These are phyloP conservation scores for Coreoperca whiteheadi DNA, from an alignment of 2,113 vertebrate genomes.

Conservation along the genomic window DNA sequence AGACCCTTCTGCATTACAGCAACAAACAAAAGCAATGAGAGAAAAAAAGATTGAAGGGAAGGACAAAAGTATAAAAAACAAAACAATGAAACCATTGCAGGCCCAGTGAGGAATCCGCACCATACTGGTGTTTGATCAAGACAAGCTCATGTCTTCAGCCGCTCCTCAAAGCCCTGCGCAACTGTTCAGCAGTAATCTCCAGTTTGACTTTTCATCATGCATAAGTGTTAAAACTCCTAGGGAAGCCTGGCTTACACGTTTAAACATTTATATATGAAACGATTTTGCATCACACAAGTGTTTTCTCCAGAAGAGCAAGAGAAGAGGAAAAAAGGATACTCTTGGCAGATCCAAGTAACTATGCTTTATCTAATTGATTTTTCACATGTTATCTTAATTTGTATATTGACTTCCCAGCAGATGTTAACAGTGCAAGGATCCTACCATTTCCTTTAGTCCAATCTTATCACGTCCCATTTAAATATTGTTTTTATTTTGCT, in stretches of 20 bases:
- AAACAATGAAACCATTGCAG: slow-evolving; percentile 6
- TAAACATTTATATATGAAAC: not conserved
- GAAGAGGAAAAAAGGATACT: not conserved
- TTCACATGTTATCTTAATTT: not conserved
- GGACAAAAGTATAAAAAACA: not conserved
- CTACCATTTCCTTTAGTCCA: not conserved
- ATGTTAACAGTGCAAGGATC: not conserved
- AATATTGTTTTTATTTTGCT: not conserved
- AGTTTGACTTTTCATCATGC: not conserved
- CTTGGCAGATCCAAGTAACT: not conserved
- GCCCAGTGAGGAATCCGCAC: not conserved
- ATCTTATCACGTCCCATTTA: not conserved
- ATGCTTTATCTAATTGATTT: slow-evolving; percentile 4
- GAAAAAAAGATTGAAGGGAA: not conserved
- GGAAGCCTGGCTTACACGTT: not conserved
- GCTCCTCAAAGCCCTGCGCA: slow-evolving; percentile 1
- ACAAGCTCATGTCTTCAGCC: slow-evolving; percentile 19
- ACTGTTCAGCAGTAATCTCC: slow-evolving; percentile 22
- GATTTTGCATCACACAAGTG: not conserved
- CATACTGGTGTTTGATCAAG: slow-evolving; percentile 42
- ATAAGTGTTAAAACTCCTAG: not conserved
- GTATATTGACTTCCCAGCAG: not conserved
- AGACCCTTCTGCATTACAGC: not conserved
- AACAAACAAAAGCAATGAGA: not conserved
- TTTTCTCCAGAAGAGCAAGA: not conserved